Conservation (phyloP, 2,797 vertebrate species). For the Hippopotamyrus pictus region DNA sequence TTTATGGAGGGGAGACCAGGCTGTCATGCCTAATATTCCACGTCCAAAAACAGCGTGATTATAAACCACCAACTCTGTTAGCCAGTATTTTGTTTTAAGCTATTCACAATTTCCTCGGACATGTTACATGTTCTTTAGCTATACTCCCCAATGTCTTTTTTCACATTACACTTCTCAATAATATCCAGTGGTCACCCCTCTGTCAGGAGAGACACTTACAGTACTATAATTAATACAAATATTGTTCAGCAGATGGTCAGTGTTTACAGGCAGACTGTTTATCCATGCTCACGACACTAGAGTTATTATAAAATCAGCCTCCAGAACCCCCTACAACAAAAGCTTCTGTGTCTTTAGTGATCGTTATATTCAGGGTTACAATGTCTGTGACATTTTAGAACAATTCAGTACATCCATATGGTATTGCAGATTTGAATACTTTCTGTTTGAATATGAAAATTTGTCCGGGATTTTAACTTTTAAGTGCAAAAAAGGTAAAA, state of each 20-base stretch:
- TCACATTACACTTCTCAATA: not conserved
- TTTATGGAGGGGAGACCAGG: not conserved
- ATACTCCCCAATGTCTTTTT: not conserved
- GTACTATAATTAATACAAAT: slow-evolving; percentile 18
- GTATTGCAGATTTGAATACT: not conserved
- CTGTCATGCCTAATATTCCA: not conserved
- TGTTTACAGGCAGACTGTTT: slow-evolving; percentile 3
- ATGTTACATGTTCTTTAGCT: not conserved
- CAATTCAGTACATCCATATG: not conserved
- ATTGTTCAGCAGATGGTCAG: slow-evolving; percentile 11
- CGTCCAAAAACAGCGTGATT: not conserved
- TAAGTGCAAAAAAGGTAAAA: not conserved
- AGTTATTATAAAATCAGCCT: not conserved
- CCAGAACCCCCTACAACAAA: not conserved
- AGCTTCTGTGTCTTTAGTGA: not conserved
- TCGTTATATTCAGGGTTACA: not conserved
- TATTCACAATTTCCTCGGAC: not conserved
- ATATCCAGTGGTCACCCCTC: not conserved
- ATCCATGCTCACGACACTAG: not conserved
- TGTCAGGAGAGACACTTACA: not conserved
- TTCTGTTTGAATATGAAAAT: not conserved
- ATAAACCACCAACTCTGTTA: not conserved
- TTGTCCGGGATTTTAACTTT: not conserved
- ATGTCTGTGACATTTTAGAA: not conserved
- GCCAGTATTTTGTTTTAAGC: not conserved